phyloP scores from a whole-genome alignment of 2,797 vertebrate species.

The Neostethus bicornis region DNA sequence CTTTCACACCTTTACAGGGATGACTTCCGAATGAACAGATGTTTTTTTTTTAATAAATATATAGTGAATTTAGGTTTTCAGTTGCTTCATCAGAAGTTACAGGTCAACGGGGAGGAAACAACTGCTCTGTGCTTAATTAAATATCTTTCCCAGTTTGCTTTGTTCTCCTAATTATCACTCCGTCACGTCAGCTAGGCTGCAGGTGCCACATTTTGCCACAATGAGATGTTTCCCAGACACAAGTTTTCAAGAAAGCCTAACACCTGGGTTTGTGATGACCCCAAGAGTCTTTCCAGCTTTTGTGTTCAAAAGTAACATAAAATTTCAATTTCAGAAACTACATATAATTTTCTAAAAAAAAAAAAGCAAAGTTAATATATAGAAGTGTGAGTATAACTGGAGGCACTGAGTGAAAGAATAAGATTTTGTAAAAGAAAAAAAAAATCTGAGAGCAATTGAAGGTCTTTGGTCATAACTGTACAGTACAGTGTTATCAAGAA shows the following conservation, averaged over 20 bases:
- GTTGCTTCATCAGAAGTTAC: slow-evolving; percentile 36
- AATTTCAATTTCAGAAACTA: neutral
- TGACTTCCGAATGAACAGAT: neutral
- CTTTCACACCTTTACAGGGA: slow-evolving; percentile 10
- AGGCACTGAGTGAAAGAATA: no score
- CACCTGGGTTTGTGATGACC: neutral
- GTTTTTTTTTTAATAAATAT: slow-evolving; percentile 24
- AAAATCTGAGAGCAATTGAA: no score
- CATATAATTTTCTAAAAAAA: no score
- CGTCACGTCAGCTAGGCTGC: neutral
- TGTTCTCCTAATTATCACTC: neutral
- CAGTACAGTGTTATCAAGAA: neutral
- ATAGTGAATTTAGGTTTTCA: slow-evolving; percentile 38
- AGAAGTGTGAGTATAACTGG: neutral
- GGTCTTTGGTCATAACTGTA: neutral
- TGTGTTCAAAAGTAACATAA: neutral
- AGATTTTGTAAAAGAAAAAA: no score
- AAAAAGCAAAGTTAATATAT: no score
- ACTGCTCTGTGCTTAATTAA: slow-evolving; percentile 8
- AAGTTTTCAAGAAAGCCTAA: neutral
- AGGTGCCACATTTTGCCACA: slow-evolving; percentile 12
- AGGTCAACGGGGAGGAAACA: slow-evolving; percentile 35
- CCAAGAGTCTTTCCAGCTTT: neutral
- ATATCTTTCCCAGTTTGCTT: neutral
- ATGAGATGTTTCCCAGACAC: neutral